Evolutionary conservation across 2,888 invertebrate genomes (phyloP).

Genomic region (Sinotaia quadrata): DNA sequence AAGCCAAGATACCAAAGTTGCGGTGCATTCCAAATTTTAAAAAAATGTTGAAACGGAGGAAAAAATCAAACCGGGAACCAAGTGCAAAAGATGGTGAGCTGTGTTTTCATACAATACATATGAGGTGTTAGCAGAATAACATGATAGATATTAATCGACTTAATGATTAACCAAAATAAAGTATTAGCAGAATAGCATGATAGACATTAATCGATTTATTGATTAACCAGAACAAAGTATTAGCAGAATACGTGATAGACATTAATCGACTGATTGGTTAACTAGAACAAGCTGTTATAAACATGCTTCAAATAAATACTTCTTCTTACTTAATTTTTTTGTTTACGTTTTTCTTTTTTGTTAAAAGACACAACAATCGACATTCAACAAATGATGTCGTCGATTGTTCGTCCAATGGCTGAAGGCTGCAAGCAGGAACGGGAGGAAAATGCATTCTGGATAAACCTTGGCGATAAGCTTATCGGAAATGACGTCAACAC

Average conservation of each 20-base stretch:
- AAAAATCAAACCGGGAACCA: slow-evolving; percentile 25
- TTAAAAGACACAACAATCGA: slow-evolving; percentile 17
- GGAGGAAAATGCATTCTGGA: slow-evolving; percentile 50
- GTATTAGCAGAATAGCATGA: too few species aligned
- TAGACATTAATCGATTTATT: too few species aligned
- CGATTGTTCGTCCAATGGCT: slow-evolving; percentile 30
- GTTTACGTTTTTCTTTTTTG: too few species aligned
- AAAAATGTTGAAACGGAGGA: slow-evolving; percentile 32
- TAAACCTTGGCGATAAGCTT: slow-evolving; percentile 35
- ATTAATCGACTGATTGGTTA: too few species aligned
- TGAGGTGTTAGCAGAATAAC: too few species aligned
- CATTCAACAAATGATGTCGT: slow-evolving; percentile 25
- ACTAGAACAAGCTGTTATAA: too few species aligned
- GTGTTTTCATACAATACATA: not conserved
- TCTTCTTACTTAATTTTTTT: too few species aligned
- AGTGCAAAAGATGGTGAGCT: not conserved
- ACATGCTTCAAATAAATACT: too few species aligned
- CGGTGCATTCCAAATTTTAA: slow-evolving; percentile 37
- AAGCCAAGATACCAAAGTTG: slow-evolving; percentile 42
- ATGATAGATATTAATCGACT: too few species aligned
- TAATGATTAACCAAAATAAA: too few species aligned
- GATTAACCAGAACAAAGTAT: too few species aligned
- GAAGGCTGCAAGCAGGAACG: slow-evolving; percentile 38
- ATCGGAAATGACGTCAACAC: slow-evolving; percentile 47
- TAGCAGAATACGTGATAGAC: too few species aligned